Percentiles rank a stretch among this genome's conserved stretches.
Conservation (phyloP, 2,888 invertebrate genomes). For the Xylota sylvarum region DNA sequence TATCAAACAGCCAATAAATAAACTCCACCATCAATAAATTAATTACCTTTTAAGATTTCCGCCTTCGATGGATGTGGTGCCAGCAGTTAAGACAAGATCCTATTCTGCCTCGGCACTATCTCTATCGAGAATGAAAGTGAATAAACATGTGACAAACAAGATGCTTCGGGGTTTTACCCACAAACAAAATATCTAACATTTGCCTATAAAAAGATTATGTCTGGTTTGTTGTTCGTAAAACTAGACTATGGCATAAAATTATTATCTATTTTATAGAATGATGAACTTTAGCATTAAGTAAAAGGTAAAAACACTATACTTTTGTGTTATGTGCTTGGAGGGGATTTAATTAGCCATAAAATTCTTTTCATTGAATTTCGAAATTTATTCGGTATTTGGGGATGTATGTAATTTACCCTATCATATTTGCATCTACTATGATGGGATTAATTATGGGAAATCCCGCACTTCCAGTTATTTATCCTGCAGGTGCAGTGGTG, state of each 20-base stretch:
- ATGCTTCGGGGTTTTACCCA: constrained; percentile 32
- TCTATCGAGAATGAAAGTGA: constrained; percentile 14
- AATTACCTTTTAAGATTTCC: constrained; percentile 24
- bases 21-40: constrained; percentile 14
- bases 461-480: neutral
- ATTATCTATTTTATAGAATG: neutral
- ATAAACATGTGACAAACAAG: neutral
- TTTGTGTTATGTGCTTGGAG: neutral
- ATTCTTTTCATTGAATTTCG: neutral
- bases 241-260: constrained; percentile 29
- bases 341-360: constrained; percentile 21
- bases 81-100: constrained; percentile 4
- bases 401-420: constrained; percentile 4
- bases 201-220: neutral
- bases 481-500: neutral
- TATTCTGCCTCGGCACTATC: neutral
- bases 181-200: neutral
- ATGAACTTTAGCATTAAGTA: constrained; percentile 26
- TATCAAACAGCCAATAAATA: neutral
- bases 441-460: constrained; percentile 8
- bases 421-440: constrained; percentile 7
- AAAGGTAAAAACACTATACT: neutral
- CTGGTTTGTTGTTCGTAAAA: neutral
- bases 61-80: constrained; percentile 10
- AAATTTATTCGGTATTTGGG: neutral